These are phyloP conservation scores for Cynoglossus semilaevis DNA, from an alignment of 2,113 vertebrate species.

Conservation along the genomic window DNA sequence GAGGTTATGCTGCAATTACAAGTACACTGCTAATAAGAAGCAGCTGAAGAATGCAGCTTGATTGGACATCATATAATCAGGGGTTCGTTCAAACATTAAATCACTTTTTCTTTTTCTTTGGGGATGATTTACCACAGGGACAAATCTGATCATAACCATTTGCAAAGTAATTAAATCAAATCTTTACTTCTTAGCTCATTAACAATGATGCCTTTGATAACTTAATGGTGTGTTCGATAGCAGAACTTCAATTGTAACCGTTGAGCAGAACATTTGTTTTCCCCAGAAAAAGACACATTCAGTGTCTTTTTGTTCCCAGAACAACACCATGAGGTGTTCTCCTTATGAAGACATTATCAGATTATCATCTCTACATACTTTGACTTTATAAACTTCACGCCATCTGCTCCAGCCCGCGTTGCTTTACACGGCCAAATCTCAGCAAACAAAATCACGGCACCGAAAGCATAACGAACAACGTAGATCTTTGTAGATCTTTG, in stretches of 20 bases:
- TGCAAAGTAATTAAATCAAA: constrained; percentile 25
- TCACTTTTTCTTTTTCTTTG: constrained; percentile 18
- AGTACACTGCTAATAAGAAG: constrained; percentile 6
- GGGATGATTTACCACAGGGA: neutral
- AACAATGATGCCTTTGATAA: neutral
- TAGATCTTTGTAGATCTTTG: constrained; percentile 39
- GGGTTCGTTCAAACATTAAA: neutral
- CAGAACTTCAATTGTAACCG: constrained; percentile 4
- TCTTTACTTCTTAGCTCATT: constrained; percentile 12
- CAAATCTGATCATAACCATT: constrained; percentile 20
- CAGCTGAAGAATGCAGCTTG: neutral
- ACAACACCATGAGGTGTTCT: constrained; percentile 21
- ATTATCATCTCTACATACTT: constrained; percentile 41
- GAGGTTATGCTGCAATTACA: too few species aligned
- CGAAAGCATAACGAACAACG: constrained; percentile 46
- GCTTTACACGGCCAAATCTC: constrained; percentile 20
- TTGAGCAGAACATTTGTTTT: too few species aligned
- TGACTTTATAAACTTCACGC: constrained; percentile 34
- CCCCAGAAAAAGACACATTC: too few species aligned
- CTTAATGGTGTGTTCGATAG: constrained; percentile 19
- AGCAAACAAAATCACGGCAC: constrained; percentile 28
- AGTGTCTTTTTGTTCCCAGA: neutral
- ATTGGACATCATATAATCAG: neutral
- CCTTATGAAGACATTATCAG: constrained; percentile 40
- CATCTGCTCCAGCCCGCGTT: constrained; percentile 42